Evolutionary conservation across 2,888 invertebrate genomes (phyloP).

Genomic region (Pachliopta kotzebuea): DNA sequence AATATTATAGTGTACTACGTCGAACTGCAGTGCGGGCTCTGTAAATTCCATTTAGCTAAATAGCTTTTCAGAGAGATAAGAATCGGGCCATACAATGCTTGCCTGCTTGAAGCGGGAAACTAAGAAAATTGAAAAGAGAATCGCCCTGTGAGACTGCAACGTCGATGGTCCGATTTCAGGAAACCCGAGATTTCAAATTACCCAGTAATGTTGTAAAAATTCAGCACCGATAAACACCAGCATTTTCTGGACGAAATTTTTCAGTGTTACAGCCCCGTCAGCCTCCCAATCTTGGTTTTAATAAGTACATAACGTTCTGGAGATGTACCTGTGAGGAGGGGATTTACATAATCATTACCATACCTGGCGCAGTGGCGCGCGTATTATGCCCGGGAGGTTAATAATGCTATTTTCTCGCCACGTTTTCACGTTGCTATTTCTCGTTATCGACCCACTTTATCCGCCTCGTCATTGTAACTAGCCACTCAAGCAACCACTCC

Average conservation of each 20-base stretch:
- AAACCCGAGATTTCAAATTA: conserved; percentile 72
- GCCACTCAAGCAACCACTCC: conserved; percentile 66
- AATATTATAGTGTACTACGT: conserved; percentile 78
- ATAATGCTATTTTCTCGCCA: conserved; percentile 81
- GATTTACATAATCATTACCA: conserved; percentile 82
- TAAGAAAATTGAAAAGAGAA: conserved; percentile 80
- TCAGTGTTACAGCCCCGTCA: conserved; percentile 65
- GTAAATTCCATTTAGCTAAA: conserved; percentile 81
- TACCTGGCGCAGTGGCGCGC: conserved; percentile 79
- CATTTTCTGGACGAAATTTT: conserved; percentile 60
- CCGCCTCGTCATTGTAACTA: conserved; percentile 77
- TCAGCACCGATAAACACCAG: conserved; percentile 67
- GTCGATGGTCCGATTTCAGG: conserved; percentile 73
- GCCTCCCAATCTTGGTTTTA: conserved; percentile 77
- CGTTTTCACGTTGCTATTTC: conserved; percentile 79
- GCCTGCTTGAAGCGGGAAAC: conserved; percentile 70
- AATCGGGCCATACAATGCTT: conserved; percentile 79
- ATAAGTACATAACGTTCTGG: conserved; percentile 78
- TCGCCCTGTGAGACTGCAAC: conserved; percentile 71
- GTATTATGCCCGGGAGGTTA: conserved; percentile 80
- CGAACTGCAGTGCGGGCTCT: conserved; percentile 79
- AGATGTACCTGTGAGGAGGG: conserved; percentile 77
- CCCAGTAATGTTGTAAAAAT: conserved; percentile 64
- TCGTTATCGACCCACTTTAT: conserved; percentile 77
- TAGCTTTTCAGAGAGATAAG: conserved; percentile 79